Base-by-base conservation (phyloP, 2,888 invertebrate species). In the Cryptosula pallasiana region DNA sequence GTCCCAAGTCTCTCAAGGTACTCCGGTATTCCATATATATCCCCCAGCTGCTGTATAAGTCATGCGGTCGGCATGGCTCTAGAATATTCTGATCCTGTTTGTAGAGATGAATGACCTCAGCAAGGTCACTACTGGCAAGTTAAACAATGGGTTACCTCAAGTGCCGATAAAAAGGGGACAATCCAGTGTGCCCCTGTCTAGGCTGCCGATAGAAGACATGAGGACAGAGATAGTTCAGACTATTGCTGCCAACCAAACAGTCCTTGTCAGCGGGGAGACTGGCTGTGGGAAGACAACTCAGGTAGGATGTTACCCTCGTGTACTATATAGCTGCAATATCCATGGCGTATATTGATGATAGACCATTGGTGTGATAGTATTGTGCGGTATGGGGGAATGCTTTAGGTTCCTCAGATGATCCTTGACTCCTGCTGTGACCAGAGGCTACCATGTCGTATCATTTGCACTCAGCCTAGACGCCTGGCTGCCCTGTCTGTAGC, bases 251-350 rank as follows among this genome's bases (percentile, higher is more conserved):
- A 89, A 91, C 80, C 89, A 91, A 87, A 89, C 90, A 72, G 88
- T 94, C 29, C 78, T 86, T 36, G 77, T 87, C 54, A 80, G 82
- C 54, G 87, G 87, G 0, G 93, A 94, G 77, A 95, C 96, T 0
- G 96, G 95, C 0, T 93, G 92, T 72, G 96, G 96, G 0, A 96
- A 96, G 87, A 95, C 95, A 0, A 96, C 96, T 0, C 96, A 96
- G 88, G 88, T 88, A 13, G 20, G 45, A 45, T 45, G 5, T 45
- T 13, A 45, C 20, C n/a, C n/a, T n/a, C n/a, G n/a, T n/a, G n/a
- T n/a, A n/a, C n/a, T n/a, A n/a, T n/a, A n/a, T n/a, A n/a, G n/a
- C n/a, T n/a, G n/a, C n/a, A n/a, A n/a, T n/a, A n/a, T n/a, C n/a
- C n/a, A n/a, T n/a, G n/a, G n/a, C n/a, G n/a, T n/a, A n/a, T n/a